Percentiles rank a stretch among this genome's conserved stretches.
Evolutionary conservation across 2,797 vertebrate genomes (phyloP).

Genomic region (Thamnophis elegans): DNA sequence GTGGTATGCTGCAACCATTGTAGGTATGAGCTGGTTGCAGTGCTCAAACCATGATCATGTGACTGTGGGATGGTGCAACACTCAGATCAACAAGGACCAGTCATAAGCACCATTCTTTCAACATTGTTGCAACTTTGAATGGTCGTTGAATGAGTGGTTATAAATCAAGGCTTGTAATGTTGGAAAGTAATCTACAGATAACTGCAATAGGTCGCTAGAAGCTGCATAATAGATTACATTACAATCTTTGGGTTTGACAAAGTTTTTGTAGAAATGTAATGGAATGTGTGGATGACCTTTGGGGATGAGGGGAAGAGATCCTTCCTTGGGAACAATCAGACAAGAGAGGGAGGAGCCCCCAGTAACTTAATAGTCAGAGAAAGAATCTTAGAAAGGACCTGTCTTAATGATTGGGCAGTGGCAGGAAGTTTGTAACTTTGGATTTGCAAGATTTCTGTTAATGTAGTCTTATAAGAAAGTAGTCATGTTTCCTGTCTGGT

Average conservation of each 20-base stretch:
- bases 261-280: not conserved
- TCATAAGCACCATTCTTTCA: not conserved
- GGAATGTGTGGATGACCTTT: not conserved
- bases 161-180: not conserved
- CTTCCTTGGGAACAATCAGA: not conserved
- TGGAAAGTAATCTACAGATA: not conserved
- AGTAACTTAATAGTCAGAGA: not conserved
- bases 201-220: not conserved
- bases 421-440: not conserved
- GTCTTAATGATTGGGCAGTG: not conserved
- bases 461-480: not conserved
- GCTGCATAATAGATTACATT: not conserved
- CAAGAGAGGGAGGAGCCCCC: not conserved
- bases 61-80: not conserved
- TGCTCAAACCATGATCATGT: not conserved
- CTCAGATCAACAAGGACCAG: not conserved
- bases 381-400: not conserved
- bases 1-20: not conserved
- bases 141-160: not conserved
- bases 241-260: not conserved
- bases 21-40: not conserved
- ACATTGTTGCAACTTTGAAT: not conserved
- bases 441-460: not conserved
- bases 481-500: not conserved
- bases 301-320: not conserved